These are phyloP conservation scores for Lithophane leautieri DNA, from an alignment of 2,888 invertebrate species.

Conservation along the genomic window DNA sequence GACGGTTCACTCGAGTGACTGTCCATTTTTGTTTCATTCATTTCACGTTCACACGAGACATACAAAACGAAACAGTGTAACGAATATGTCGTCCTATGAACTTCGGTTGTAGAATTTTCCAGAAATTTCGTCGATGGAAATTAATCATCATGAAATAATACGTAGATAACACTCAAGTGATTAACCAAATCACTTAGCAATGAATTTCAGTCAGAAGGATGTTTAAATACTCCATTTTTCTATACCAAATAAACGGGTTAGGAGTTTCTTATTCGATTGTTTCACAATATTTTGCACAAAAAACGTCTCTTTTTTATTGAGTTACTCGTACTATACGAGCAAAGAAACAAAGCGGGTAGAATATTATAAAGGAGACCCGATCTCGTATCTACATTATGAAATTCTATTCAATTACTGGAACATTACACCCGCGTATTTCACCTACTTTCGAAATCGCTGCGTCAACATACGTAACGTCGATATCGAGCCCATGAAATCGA, in stretches of 20 bases:
- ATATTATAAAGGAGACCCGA: constrained; percentile 38
- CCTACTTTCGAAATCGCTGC: constrained; percentile 53
- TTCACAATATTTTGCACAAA: neutral
- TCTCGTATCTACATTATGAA: constrained; percentile 58
- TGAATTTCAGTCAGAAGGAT: no score
- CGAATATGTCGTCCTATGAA: neutral
- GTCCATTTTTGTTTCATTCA: neutral
- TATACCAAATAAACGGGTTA: no score
- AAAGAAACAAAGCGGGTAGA: constrained; percentile 47
- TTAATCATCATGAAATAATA: neutral
- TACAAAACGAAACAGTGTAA: neutral
- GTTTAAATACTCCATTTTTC: no score
- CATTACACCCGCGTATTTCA: constrained; percentile 58
- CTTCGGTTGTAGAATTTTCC: no score
- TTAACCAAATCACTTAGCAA: neutral
- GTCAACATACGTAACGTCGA: constrained; percentile 54
- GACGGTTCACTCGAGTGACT: neutral
- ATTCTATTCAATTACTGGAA: constrained; percentile 60
- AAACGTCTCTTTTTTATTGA: constrained; percentile 37
- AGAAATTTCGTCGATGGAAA: neutral
- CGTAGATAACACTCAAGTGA: constrained; percentile 1
- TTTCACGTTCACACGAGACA: neutral
- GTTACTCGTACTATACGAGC: neutral
- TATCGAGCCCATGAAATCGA: constrained; percentile 50
- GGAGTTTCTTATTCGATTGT: neutral